These are phyloP conservation scores for Rhamnusium bicolor DNA, from an alignment of 2,888 invertebrate species.

Conservation along the genomic window DNA sequence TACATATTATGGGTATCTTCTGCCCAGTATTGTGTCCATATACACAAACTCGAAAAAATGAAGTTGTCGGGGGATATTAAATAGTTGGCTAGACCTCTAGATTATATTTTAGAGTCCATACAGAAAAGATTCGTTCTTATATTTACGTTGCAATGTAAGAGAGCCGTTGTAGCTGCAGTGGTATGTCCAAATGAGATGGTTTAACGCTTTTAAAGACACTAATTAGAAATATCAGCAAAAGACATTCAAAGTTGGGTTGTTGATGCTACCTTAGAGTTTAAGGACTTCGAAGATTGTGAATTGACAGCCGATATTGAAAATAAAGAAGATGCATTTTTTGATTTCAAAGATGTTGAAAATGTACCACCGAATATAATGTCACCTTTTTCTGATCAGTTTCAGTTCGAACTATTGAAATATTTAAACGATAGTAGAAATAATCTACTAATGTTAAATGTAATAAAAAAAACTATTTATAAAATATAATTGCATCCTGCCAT, in stretches of 20 bases:
- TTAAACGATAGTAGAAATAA: not conserved
- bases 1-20: not conserved
- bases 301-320: too few species aligned
- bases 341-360: too few species aligned
- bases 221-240: not conserved
- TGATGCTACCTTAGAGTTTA: too few species aligned
- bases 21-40: not conserved
- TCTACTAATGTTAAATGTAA: not conserved
- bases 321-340: too few species aligned
- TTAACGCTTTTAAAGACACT: not conserved
- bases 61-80: not conserved
- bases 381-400: too few species aligned
- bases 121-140: not conserved
- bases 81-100: not conserved
- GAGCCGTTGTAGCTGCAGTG: not conserved
- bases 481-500: too few species aligned
- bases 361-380: too few species aligned
- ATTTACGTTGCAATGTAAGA: not conserved
- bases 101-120: not conserved
- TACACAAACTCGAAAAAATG: not conserved
- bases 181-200: not conserved
- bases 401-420: too few species aligned
- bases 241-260: not conserved
- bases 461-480: not conserved
- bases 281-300: too few species aligned